These are phyloP conservation scores for Pteria penguin DNA, from an alignment of 2,888 invertebrate species.

Conservation along the genomic window DNA sequence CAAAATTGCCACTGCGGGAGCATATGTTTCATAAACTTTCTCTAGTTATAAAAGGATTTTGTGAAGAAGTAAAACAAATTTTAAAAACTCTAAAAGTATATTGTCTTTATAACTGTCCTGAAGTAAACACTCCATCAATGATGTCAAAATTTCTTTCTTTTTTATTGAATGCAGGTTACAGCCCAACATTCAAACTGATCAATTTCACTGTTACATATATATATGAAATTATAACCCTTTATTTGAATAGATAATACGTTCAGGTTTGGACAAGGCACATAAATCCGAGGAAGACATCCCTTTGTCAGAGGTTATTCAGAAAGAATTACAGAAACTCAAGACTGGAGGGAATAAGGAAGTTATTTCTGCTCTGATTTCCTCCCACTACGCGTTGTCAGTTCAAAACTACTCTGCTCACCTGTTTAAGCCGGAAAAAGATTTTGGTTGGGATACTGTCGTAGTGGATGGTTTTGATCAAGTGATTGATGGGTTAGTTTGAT, in stretches of 20 bases:
- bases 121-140: too few relatives aligned
- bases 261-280: slow-evolving; percentile 54
- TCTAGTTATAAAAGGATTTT: too few relatives aligned
- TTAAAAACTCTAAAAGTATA: too few relatives aligned
- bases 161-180: too few relatives aligned
- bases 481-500: slow-evolving; percentile 36
- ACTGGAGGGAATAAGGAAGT: slow-evolving; percentile 24
- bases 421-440: slow-evolving; percentile 60
- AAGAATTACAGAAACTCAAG: slow-evolving; percentile 36
- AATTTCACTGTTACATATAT: neutral
- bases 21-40: too few relatives aligned
- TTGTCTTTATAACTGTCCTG: too few relatives aligned
- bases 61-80: too few relatives aligned
- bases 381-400: slow-evolving; percentile 22
- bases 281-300: slow-evolving; percentile 52
- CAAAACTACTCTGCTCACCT: slow-evolving; percentile 56
- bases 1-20: too few relatives aligned
- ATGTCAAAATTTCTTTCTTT: too few relatives aligned
- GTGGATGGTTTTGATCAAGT: slow-evolving; percentile 68
- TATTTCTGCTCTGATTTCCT: slow-evolving; percentile 36
- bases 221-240: neutral
- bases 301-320: slow-evolving; percentile 52
- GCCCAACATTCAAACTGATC: neutral
- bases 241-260: slow-evolving; percentile 46
- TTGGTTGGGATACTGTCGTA: slow-evolving; percentile 66